Evolutionary conservation across 2,888 invertebrate species (phyloP).

Genomic region (Ophraella communa): DNA sequence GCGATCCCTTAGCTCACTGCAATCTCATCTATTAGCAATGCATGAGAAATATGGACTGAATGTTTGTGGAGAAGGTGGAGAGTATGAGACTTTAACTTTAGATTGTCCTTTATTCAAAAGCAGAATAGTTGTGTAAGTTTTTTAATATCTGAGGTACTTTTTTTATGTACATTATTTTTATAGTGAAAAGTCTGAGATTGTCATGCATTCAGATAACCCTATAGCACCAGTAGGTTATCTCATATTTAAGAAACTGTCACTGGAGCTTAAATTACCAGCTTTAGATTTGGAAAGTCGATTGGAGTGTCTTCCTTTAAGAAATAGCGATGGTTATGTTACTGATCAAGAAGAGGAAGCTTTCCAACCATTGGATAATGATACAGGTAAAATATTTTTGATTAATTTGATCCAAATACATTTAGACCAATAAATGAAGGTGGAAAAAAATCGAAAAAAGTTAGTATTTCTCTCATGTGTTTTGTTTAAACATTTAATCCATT

Average conservation of each 20-base stretch:
- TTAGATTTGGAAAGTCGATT: slow-evolving; percentile 53
- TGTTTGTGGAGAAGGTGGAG: slow-evolving; percentile 98
- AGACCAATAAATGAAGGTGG: no score
- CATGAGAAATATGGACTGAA: slow-evolving; percentile 93
- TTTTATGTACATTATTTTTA: background rate
- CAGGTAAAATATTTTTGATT: slow-evolving; percentile 38
- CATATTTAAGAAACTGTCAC: slow-evolving; percentile 81
- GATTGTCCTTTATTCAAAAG: slow-evolving; percentile 96
- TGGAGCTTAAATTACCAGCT: slow-evolving; percentile 70
- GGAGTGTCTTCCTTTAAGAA: slow-evolving; percentile 54
- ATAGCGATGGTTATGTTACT: slow-evolving; percentile 56
- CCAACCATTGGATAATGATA: slow-evolving; percentile 45
- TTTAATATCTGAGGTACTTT: slow-evolving; percentile 5
- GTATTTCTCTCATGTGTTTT: no score
- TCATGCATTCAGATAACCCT: slow-evolving; percentile 89
- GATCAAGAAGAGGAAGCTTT: slow-evolving; percentile 56
- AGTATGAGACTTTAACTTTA: slow-evolving; percentile 97
- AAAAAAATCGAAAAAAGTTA: no score
- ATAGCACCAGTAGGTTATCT: slow-evolving; percentile 95
- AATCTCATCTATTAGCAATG: slow-evolving; percentile 86
- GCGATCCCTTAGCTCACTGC: slow-evolving; percentile 81
- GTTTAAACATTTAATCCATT: no score
- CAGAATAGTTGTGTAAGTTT: slow-evolving; percentile 85
- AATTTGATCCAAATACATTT: no score
- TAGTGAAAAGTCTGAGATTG: slow-evolving; percentile 85